phyloP scores from a whole-genome alignment of 2,888 invertebrate species.

The Panorpa germanica region DNA sequence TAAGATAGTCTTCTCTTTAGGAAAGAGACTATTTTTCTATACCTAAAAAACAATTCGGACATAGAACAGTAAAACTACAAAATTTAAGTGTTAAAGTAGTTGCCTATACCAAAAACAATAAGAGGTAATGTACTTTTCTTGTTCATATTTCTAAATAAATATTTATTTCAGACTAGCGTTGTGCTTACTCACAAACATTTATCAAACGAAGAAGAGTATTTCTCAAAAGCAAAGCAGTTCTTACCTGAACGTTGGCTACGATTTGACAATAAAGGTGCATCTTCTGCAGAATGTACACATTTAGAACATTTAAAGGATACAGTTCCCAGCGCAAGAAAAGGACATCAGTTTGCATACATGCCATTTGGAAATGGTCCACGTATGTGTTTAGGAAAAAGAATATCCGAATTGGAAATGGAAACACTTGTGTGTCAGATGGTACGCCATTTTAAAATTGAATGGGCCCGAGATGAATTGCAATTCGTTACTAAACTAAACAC shows the following conservation, averaged over 20 bases:
- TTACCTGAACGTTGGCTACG: conserved; percentile 50
- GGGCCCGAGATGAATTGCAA: too few species aligned
- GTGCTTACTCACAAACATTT: conserved; percentile 50
- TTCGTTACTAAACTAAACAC: too few species aligned
- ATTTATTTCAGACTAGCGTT: conserved; percentile 40
- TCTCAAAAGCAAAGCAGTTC: conserved; percentile 32
- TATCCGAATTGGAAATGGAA: conserved; percentile 41
- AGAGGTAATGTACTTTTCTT: too few species aligned
- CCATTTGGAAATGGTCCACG: conserved; percentile 49
- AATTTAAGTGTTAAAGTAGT: too few species aligned
- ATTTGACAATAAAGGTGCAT: too few species aligned
- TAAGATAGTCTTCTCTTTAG: conserved; percentile 16
- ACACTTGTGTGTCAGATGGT: conserved; percentile 16
- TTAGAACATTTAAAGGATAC: too few species aligned
- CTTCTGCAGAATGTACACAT: too few species aligned
- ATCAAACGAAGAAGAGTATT: conserved; percentile 30
- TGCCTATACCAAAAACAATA: too few species aligned
- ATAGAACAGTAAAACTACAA: neutral
- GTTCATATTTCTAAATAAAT: too few species aligned
- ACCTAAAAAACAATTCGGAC: conserved; percentile 22
- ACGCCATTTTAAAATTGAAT: too few species aligned
- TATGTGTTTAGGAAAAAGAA: conserved; percentile 44
- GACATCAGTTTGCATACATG: conserved; percentile 37
- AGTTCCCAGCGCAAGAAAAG: conserved; percentile 22
- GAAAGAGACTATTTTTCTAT: conserved; percentile 5